Percentiles rank a stretch among this genome's conserved stretches.
Conservation (phyloP, 2,888 invertebrate genomes). For the Thecophora atra region DNA sequence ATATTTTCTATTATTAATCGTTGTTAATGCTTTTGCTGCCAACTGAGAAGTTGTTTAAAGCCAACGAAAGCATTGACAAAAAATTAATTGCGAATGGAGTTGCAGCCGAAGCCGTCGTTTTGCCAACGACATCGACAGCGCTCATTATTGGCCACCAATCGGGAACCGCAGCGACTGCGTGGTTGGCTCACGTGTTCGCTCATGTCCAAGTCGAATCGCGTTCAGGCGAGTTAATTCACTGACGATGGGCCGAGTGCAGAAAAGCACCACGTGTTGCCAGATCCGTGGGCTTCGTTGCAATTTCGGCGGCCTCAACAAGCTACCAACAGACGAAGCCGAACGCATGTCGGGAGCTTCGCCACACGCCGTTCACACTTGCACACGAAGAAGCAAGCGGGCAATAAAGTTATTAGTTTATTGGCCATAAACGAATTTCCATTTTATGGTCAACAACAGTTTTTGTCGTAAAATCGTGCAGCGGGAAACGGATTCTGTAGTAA, state of each 20-base stretch:
- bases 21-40: not conserved
- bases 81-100: not conserved
- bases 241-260: not conserved
- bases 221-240: not conserved
- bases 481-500: not conserved
- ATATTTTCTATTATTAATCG: not conserved
- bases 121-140: not conserved
- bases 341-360: not conserved
- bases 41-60: not conserved
- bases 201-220: not conserved
- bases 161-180: not conserved
- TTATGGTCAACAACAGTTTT: not conserved
- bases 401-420: slow-evolving; percentile 31
- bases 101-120: no score
- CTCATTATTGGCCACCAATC: not conserved
- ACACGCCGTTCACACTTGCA: not conserved
- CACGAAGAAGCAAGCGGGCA: slow-evolving; percentile 1
- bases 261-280: not conserved
- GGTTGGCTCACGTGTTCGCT: not conserved
- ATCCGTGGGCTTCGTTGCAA: not conserved
- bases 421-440: slow-evolving; percentile 19
- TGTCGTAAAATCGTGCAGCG: not conserved
- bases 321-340: not conserved
- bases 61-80: not conserved
- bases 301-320: slow-evolving; percentile 2